Conservation (phyloP, 2,888 invertebrate genomes). For the Caenorhabditis sulstoni region DNA sequence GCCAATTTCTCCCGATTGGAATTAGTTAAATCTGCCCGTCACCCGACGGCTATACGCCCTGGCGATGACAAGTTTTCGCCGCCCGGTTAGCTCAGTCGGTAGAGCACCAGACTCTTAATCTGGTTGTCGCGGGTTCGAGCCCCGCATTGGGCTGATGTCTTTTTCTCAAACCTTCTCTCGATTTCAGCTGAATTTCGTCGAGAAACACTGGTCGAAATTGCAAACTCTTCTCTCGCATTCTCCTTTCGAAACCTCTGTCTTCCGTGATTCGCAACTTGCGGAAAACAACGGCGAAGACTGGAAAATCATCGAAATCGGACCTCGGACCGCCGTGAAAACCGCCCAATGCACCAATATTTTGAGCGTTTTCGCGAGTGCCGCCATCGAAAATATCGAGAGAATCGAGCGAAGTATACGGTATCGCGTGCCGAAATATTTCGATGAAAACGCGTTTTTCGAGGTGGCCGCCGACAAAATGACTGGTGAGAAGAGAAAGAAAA, state of each 20-base stretch:
- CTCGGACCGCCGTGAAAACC: constrained; percentile 85
- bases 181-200: constrained; percentile 28
- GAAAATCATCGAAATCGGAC: constrained; percentile 62
- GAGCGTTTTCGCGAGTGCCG: constrained; percentile 91
- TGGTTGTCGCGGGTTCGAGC: constrained; percentile 78
- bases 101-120: constrained; percentile 79
- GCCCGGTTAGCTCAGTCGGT: constrained; percentile 79
- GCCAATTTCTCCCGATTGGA: no score
- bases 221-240: constrained; percentile 37
- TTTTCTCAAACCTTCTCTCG: not conserved
- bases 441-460: constrained; percentile 56
- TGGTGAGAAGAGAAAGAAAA: constrained; percentile 41
- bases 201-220: constrained; percentile 18
- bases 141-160: constrained; percentile 74
- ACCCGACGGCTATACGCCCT: not conserved
- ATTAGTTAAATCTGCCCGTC: no score
- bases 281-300: constrained; percentile 6
- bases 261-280: constrained; percentile 10
- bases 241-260: constrained; percentile 31
- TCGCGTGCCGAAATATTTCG: constrained; percentile 80
- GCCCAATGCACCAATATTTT: constrained; percentile 96
- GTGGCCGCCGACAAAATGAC: constrained; percentile 69
- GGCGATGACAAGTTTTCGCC: not conserved
- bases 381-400: constrained; percentile 87
- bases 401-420: constrained; percentile 90